Base-by-base conservation (phyloP, 2,888 invertebrate genomes). In the Dexiosoma caninum region DNA sequence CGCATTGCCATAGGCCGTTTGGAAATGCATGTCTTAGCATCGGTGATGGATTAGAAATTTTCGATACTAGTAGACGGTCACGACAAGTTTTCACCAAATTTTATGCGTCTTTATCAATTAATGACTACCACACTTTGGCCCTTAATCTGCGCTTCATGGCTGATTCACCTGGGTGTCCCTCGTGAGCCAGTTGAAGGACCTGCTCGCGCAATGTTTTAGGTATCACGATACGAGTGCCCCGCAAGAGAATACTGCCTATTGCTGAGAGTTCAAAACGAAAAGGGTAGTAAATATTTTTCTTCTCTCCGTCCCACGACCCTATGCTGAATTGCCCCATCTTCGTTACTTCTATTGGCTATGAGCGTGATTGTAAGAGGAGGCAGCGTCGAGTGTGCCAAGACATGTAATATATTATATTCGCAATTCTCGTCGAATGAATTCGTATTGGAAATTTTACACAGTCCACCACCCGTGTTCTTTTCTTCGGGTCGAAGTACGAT, bases 141-240 rank as follows among this genome's bases (percentile, higher is more conserved):
- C 77, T 35, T n/a, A 81, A 37, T 32, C 74, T 51, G 5, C 42
- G 59, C 51, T 81, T 81, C 72, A 77, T 77, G 3, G 30, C 40
- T 4, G 69, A 70, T 55, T 69, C 77, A 8, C 64, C 72, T 3
- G 69, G 62, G 46, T 90, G 88, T 78, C 89, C 87, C 76, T 87
- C 84, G 77, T 86, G 86, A 2, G 85, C 86, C 37, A 85, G 62
- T n/a, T 77, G 21, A 6, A 64, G 19, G 1, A 71, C 14, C 7
- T 42, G 64, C 12, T 10, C 9, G 10, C 71, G 35, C 16, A 77
- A 30, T 6, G 64, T 30, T 55, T 46, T 87, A 55, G 8, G 85
- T 82, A 51, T 62, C 53, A 57, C 37, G 2, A 40, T n/a, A 1
- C 57, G 57, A 14, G 71, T 82, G 14, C 82, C 83, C 10, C 76